These are phyloP conservation scores for Atrina japonica DNA, from an alignment of 2,888 invertebrate species.

Conservation along the genomic window DNA sequence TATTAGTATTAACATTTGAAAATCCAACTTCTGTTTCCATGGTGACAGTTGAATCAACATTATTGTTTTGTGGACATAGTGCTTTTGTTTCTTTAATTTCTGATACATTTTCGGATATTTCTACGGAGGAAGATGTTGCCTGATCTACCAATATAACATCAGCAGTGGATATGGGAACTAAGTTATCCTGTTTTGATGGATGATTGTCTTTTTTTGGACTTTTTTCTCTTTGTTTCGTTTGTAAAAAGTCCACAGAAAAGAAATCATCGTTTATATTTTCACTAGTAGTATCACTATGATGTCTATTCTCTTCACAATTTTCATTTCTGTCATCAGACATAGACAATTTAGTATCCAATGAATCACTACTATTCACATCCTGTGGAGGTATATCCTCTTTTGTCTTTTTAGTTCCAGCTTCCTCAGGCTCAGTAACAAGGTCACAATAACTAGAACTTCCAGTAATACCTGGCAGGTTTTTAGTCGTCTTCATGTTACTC, in stretches of 20 bases:
- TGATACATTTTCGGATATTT: not conserved
- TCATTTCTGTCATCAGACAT: slow-evolving; percentile 15
- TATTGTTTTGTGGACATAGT: not conserved
- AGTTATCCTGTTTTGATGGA: not conserved
- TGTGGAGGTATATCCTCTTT: slow-evolving; percentile 23
- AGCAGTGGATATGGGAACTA: slow-evolving; percentile 12
- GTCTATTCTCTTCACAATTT: not conserved
- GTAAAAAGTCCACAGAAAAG: slow-evolving; percentile 23
- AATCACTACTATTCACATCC: not conserved
- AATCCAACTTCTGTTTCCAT: no score
- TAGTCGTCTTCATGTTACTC: slow-evolving; percentile 27
- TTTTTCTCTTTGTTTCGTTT: not conserved
- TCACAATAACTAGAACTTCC: not conserved
- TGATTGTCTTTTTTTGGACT: not conserved
- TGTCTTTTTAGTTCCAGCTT: not conserved
- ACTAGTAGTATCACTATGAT: not conserved
- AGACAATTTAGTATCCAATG: no score
- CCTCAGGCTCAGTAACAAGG: not conserved
- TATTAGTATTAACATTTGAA: not conserved
- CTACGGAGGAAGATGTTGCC: slow-evolving; percentile 17
- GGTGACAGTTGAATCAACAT: not conserved
- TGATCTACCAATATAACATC: slow-evolving; percentile 27
- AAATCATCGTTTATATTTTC: slow-evolving; percentile 14
- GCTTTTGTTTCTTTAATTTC: not conserved
- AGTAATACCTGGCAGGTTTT: slow-evolving; percentile 20